Conservation (phyloP, 2,113 vertebrate species). For the Hystrix cristata region DNA sequence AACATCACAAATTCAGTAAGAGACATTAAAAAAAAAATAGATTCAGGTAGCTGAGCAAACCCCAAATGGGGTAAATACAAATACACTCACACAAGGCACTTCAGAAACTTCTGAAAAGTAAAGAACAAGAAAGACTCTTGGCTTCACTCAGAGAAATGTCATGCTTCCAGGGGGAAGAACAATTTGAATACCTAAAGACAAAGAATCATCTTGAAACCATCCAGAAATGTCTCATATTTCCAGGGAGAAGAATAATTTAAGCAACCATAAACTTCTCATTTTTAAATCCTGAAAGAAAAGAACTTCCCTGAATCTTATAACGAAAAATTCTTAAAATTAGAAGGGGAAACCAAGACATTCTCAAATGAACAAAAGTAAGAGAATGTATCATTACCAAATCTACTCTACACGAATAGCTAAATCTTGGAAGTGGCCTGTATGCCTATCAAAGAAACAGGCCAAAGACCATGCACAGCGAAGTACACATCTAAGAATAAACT, state of each 20-base stretch:
- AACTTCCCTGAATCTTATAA: not conserved
- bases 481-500: not conserved
- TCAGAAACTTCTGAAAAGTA: not conserved
- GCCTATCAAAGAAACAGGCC: not conserved
- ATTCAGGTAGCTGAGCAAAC: not conserved
- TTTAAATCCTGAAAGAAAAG: not conserved
- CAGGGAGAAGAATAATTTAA: no score
- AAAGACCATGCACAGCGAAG: no score
- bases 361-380: not conserved
- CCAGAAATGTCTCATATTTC: not conserved
- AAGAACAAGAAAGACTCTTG: not conserved
- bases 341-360: not conserved
- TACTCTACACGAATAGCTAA: not conserved
- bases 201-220: not conserved
- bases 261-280: not conserved
- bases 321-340: not conserved
- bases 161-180: not conserved
- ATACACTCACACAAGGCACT: not conserved
- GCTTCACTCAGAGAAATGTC: not conserved
- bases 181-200: not conserved
- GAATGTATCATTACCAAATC: not conserved
- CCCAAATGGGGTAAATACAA: not conserved
- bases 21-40: not conserved
- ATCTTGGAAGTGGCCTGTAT: not conserved
- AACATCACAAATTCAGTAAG: no score